These are phyloP conservation scores for Miichthys miiuy DNA, from an alignment of 2,797 vertebrate genomes.

Conservation along the genomic window DNA sequence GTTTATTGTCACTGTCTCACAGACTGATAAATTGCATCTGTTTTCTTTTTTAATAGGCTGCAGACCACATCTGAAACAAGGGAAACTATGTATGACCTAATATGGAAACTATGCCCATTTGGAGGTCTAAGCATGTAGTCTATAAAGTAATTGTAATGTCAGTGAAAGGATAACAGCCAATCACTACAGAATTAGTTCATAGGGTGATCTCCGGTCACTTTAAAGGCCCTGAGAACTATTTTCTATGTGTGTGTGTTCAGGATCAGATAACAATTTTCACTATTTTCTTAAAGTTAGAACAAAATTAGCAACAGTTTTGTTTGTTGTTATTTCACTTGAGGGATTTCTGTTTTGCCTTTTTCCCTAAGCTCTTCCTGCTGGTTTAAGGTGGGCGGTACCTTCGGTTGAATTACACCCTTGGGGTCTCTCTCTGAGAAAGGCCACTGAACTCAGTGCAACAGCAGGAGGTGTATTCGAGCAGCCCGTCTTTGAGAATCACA, in stretches of 20 bases:
- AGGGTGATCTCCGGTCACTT: not conserved
- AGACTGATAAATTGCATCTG: not conserved
- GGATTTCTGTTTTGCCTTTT: not conserved
- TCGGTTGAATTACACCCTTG: not conserved
- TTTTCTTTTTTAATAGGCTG: not conserved
- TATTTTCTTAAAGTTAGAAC: not conserved
- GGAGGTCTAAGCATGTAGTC: not conserved
- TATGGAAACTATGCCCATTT: not conserved
- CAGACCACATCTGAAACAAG: not conserved
- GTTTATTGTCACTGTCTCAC: not conserved
- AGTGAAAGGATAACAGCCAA: not conserved
- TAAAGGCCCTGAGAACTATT: not conserved
- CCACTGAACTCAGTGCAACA: not conserved
- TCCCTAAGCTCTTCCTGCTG: not conserved
- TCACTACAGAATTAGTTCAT: not conserved
- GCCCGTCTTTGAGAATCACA: not conserved
- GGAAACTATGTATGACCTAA: not conserved
- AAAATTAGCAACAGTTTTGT: not conserved
- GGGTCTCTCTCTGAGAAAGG: not conserved
- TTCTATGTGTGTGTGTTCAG: not conserved
- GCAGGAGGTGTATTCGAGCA: too few species aligned
- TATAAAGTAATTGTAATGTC: not conserved
- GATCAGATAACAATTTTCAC: too few species aligned
- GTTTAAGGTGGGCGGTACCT: not conserved
- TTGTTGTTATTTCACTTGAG: conserved; percentile 1